Conservation (phyloP, 2,113 vertebrate species). For the Lonchura striata region DNA sequence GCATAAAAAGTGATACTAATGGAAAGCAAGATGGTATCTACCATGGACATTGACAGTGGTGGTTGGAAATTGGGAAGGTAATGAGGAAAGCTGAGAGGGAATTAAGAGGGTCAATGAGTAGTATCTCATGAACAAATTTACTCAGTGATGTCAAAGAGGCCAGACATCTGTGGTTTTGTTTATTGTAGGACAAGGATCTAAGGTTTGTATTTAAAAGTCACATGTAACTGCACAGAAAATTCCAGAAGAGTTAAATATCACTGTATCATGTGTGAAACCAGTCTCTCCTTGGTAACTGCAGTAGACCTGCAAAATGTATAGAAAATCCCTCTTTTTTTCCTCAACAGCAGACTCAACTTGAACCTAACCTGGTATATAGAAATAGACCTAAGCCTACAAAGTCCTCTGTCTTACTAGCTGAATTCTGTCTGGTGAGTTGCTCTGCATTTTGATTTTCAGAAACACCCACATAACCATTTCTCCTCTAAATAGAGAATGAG, state of each 20-base stretch:
- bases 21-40: background rate
- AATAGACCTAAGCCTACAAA: background rate
- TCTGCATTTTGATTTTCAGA: slow-evolving; percentile 17
- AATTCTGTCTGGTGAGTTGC: background rate
- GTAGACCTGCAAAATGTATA: background rate
- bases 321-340: background rate
- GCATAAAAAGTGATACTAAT: background rate
- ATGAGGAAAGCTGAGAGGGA: background rate
- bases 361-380: background rate
- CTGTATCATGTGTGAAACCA: background rate
- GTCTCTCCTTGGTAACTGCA: background rate
- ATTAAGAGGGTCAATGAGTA: background rate
- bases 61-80: background rate
- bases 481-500: background rate
- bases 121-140: background rate
- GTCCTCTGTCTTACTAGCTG: background rate
- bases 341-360: background rate
- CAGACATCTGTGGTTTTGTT: background rate
- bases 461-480: background rate
- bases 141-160: background rate
- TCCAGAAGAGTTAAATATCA: background rate
- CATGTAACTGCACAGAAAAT: background rate
- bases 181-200: background rate
- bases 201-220: background rate
- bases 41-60: background rate